These are phyloP conservation scores for Cryptops parisi DNA, from an alignment of 2,888 invertebrate genomes.

Conservation along the genomic window DNA sequence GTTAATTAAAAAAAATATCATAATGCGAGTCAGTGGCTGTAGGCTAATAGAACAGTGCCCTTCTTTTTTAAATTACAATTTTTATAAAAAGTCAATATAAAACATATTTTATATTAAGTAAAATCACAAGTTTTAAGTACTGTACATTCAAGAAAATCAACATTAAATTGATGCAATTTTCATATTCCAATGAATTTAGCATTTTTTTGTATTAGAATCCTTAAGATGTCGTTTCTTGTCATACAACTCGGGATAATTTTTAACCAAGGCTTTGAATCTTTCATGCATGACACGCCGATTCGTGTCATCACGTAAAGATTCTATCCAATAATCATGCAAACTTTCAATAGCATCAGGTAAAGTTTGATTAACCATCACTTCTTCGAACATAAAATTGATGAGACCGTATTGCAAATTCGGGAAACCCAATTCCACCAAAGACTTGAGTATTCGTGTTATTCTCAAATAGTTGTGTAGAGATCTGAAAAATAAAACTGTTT, in stretches of 20 bases:
- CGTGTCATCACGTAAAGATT: background rate
- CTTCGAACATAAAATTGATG: background rate
- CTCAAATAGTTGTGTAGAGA: background rate
- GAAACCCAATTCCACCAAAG: background rate
- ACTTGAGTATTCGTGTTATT: background rate
- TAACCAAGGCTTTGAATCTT: background rate
- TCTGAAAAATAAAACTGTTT: constrained; percentile 1
- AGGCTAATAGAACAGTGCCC: too few relatives aligned
- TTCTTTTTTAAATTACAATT: too few relatives aligned
- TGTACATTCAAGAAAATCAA: too few relatives aligned
- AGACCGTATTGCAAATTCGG: background rate
- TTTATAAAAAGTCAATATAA: too few relatives aligned
- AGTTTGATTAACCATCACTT: background rate
- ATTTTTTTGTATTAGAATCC: too few relatives aligned
- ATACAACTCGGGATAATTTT: background rate
- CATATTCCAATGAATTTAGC: too few relatives aligned
- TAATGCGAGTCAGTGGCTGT: too few relatives aligned
- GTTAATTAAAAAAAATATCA: too few relatives aligned
- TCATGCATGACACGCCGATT: background rate
- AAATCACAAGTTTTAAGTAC: too few relatives aligned
- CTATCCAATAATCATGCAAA: constrained; percentile 3
- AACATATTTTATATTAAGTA: too few relatives aligned
- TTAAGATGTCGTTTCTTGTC: too few relatives aligned
- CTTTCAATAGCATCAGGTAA: constrained; percentile 2
- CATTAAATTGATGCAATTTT: too few relatives aligned